Base-by-base conservation (phyloP, 2,888 invertebrate genomes). In the Chrysomela aeneicollis region DNA sequence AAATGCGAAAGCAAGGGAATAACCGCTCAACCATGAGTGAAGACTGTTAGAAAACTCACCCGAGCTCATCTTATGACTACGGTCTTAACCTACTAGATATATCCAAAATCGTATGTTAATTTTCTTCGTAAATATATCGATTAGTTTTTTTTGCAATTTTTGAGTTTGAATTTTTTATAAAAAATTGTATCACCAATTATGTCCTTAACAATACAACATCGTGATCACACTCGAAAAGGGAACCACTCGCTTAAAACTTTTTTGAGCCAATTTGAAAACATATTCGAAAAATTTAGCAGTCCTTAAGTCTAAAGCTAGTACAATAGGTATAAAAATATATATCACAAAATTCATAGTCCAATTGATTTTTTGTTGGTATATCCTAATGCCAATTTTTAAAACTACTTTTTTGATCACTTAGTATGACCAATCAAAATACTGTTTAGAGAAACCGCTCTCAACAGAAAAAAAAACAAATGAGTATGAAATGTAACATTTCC, bases 1-100 rank as follows among this genome's bases (percentile, higher is more conserved):
- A 59, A 66, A 77, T 74, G 79, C 78, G 75, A 78, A 80, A 80
- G 79, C 79, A 77, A 77, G 75, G 76, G 42, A n/a, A 69, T 73
- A 64, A 67, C 75, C 80, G 74, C 76, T 66, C 79, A 81, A 81
- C 79, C 81, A 81, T 78, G 80, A 80, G 77, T 63, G 65, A 53
- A 18, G 22, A 68, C 63, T 61, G 68, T 64, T 57, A 30, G 54
- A 66, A 66, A 57, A 49, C 50, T 53, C 46, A 30, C 51, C 63
- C 58, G 58, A 63, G 26, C 67, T 67, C 70, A 65, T 54, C 67
- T 61, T 70, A 71, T 66, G 64, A 66, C 69, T 74, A 70, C 53
- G 57, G 61, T 65, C 69, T 64, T 69, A 71, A 68, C 60, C 66
- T 68, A 66, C 64, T 52, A 57, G n/a, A n/a, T n/a, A n/a, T 70